Percentiles rank a stretch among this genome's conserved stretches.
These are phyloP conservation scores for Corythoichthys intestinalis DNA, from an alignment of 2,113 vertebrate species.

Conservation along the genomic window DNA sequence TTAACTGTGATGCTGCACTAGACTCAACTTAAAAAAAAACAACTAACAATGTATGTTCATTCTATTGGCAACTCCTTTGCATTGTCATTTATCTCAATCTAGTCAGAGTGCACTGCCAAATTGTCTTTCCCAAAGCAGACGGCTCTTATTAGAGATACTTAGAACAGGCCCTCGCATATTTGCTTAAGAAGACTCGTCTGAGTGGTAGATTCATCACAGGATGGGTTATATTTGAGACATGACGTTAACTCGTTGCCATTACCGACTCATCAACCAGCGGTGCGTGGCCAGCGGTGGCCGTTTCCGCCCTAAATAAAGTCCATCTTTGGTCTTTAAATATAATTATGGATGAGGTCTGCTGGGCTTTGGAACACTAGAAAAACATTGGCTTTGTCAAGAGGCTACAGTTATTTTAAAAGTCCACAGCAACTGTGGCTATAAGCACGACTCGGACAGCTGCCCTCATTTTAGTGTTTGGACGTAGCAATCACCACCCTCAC, in stretches of 20 bases:
- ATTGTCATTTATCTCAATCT: neutral
- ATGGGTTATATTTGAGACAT: neutral
- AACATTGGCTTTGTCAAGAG: slow-evolving; percentile 1
- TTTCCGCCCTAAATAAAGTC: neutral
- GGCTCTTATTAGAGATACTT: neutral
- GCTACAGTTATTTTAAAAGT: slow-evolving; percentile 3
- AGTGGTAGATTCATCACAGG: neutral
- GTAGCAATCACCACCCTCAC: neutral
- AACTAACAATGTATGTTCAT: neutral
- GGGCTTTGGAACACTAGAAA: neutral
- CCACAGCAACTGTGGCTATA: slow-evolving; percentile 6
- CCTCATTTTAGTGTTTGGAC: neutral
- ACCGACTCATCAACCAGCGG: slow-evolving; percentile 1
- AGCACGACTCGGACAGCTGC: slow-evolving; percentile 1
- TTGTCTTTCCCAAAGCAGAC: neutral
- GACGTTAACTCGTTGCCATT: slow-evolving; percentile 2
- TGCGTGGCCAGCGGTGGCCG: neutral
- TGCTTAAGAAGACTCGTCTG: neutral
- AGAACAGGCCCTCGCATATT: neutral
- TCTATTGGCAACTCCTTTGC: neutral
- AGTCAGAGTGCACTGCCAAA: slow-evolving; percentile 1
- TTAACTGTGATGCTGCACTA: neutral
- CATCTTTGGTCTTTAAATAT: slow-evolving; percentile 10
- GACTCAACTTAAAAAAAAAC: neutral
- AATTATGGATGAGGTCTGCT: slow-evolving; percentile 7